phyloP scores from a whole-genome alignment of 2,113 vertebrate species.

The Drymodes brunneopygia region DNA sequence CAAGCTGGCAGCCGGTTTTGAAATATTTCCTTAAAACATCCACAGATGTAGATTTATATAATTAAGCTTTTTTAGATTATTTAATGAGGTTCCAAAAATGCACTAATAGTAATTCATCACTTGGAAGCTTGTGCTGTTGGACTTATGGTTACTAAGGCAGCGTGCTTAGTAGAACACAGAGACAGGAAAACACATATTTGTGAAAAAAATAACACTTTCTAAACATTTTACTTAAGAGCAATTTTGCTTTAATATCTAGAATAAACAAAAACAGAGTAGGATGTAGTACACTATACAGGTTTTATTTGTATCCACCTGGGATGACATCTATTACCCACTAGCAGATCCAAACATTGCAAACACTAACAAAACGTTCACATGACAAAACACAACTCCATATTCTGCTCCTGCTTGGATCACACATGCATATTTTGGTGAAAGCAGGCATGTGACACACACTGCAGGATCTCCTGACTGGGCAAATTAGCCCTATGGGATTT shows the following conservation, averaged over 20 bases:
- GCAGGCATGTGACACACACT: background rate
- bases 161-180: background rate
- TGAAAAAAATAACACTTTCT: background rate
- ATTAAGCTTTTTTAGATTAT: constrained; percentile 12
- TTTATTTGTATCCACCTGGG: background rate
- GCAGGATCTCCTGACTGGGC: rapidly evolving
- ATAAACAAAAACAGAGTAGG: background rate
- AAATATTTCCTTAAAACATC: constrained; percentile 9
- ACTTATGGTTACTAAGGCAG: background rate
- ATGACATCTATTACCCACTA: background rate
- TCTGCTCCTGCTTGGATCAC: background rate
- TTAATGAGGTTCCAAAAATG: constrained; percentile 12
- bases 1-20: background rate
- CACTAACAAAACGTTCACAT: background rate
- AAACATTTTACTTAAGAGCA: background rate
- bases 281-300: background rate
- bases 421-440: rapidly evolving
- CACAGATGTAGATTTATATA: constrained; percentile 4
- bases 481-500: background rate
- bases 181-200: background rate
- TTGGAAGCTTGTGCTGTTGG: background rate
- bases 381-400: background rate
- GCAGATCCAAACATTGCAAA: background rate
- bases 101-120: background rate
- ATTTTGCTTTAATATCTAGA: background rate